Evolutionary conservation across 2,113 vertebrate genomes (phyloP), one percentile per base, ranked within the genome.

Genomic region (Rhea pennata): DNA sequence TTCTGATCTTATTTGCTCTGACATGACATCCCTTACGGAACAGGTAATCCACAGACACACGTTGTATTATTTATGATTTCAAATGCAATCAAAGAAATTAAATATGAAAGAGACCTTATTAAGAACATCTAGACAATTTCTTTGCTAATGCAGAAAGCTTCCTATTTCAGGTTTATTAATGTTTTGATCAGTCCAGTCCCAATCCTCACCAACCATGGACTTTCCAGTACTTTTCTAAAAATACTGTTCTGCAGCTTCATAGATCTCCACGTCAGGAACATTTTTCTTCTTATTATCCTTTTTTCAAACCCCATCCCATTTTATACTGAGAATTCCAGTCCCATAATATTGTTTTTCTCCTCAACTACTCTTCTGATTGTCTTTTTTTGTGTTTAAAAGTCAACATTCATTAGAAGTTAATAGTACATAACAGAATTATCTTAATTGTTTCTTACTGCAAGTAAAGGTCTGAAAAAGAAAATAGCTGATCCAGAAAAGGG

Each of bases 251-350:
- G 44, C 33, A 87, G 1, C 3, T 33, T 67, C 65, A 1, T 3
- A 73, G 15, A 39, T 40, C 9, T 53, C 31, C 24, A n/a, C 19
- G 21, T 58, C 6, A 79, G 13, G 22, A 82, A 70, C 53, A 21
- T 1, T 84, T 42, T 83, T 51, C 27, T 15, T 33, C 4, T 73
- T 54, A 53, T 15, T 48, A 36, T 0, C 1, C 9, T 1, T 1
- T 84, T 82, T 84, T 73, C 24, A 93, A 75, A 20, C 42, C 4
- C 59, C 12, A 54, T 78, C n/a, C 21, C 48, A 12, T 46, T 87
- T 87, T 88, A n/a, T 59, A 51, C 7, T 39, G 74, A 71, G 69
- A 36, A 29, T 7, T 33, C 8, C 6, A 20, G 5, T 48, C 2
- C 24, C 50, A 51, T 15, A 51, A 65, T 76, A 73, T 22, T 5